Base-by-base conservation (phyloP, 2,113 vertebrate species). In the Leptobrachium ailaonicum region DNA sequence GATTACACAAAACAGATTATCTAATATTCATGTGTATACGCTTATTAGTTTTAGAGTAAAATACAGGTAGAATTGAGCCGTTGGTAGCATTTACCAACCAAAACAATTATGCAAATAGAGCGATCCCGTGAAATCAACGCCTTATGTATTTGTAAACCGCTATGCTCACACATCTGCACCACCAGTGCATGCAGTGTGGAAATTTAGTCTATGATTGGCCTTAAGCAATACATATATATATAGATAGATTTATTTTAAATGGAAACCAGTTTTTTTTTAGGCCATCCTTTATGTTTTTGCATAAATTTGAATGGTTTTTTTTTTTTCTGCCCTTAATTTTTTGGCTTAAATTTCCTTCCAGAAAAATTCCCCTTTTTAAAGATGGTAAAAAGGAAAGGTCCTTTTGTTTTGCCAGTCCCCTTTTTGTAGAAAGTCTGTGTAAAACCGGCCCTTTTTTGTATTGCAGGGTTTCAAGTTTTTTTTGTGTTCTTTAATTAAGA, bases 291-390 rank as follows among this genome's bases (percentile, higher is more conserved):
- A 64, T 71, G 67, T 64, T 75, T n/a, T n/a, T n/a, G n/a, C 56
- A 70, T 82, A 82, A 82, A 77, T n/a, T n/a, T 76, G 74, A 82
- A 82, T 77, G 69, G n/a, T n/a, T n/a, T n/a, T n/a, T 77, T 77
- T 77, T 68, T 69, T 73, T 41, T 73, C 71, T 80, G 71, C 73
- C n/a, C n/a, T n/a, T n/a, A n/a, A n/a, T 73, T 80, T 40, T 80
- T 80, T 80, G 74, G 63, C 64, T 40, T 75, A 75, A 68, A 75
- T 74, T 72, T 74, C 64, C 79, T n/a, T n/a, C n/a, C n/a, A n/a
- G 75, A 72, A 80, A 10, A 80, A 75, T 74, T 80, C 79, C 79
- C n/a, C n/a, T n/a, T n/a, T 80, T 80, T 75, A 80, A 75, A 56
- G 72, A 80, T 80, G 79, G 79, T 80, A 80, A 72, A 72, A 75